Evolutionary conservation across 2,888 invertebrate genomes (phyloP), one percentile per base, ranked within the genome.

Genomic region (Ichneumoninae sp.): DNA sequence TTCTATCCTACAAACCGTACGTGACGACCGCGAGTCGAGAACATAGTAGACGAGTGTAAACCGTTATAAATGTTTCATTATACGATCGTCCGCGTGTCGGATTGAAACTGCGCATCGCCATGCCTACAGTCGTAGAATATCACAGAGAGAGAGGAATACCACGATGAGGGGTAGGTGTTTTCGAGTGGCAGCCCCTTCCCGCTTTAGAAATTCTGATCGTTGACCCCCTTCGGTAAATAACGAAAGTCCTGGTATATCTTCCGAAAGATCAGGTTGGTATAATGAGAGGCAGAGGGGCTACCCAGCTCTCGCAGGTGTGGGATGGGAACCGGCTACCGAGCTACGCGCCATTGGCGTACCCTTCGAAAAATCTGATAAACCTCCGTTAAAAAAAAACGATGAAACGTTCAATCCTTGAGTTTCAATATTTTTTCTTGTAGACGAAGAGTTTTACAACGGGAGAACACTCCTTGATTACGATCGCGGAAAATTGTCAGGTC

Each of bases 241-340:
- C 90, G 90, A 90, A 91, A 92, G 90, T 91, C 90, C 88, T 88
- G 90, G 89, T 91, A 91, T 93, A 93, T 92, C 91, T 92, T 92
- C 92, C 90, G 90, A 91, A 89, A 92, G 92, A 93, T 93, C 93
- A 91, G 91, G 91, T 92, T 90, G 89, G 92, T 92, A 93, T 93
- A 93, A 93, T 93, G 92, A 92, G 92, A 92, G 91, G 92, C 91
- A 92, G 91, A 52, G 84, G 77, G 74, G 79, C 66, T 81, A 40
- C 52, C 76, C 47, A 44, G 91, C 90, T 91, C 90, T 91, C 84
- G 91, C 93, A 93, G 93, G 93, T 93, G 93, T 93, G 91, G 93
- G 91, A 91, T 91, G 92, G 89, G 91, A 91, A 91, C 90, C 89
- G 87, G 91, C 93, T 93, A 93, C 93, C 89, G 93, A 88, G 91